Evolutionary conservation across 2,888 invertebrate species (phyloP), one percentile per base, ranked within the genome.

Genomic region (Danaus chrysippus): DNA sequence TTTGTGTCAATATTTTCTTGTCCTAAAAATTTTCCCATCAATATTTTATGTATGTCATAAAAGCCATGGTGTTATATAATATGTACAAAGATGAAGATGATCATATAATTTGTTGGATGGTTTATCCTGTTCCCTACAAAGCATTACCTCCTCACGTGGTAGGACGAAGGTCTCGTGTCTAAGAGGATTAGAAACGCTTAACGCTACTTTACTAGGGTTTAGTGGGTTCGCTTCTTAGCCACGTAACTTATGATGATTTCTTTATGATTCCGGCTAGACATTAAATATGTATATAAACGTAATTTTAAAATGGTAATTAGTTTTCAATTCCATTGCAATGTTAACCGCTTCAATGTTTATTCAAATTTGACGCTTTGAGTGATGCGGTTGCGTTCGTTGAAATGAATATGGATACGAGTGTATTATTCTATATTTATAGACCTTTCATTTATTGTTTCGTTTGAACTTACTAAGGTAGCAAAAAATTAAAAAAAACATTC

Each of bases 101-200:
- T 49, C 49, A 49, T 49, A 49, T 49, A 49, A 17, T 49, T 49
- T 49, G 49, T 49, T 49, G 49, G 15, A 49, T 15, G 49, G 49
- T 49, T 49, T 49, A 49, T 49, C 49, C 49, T 8, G 49, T 49
- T 49, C 49, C 17, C 17, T 49, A 49, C 49, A 49, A 46, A 49
- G 56, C 61, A 61, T 41, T 54, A 42, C 41, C 58, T 61, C 11
- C 59, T 61, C 43, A 52, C 46, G 53, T 56, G 43, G 55, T 49
- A 63, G 56, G 54, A 41, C 54, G 52, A 64, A 66, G 57, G 57
- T 63, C 61, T 54, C 54, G 60, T 42, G 46, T 63, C 54, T 66
- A 64, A 66, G 63, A 64, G 64, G 64, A 66, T 66, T 66, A 66
- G 61, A 63, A 66, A 61, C 59, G 61, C 63, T 63, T 58, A 58